Evolutionary conservation across 1,140 invertebrate genomes (phyloP), one percentile per base, ranked within the genome.

Genomic region (Tribolium castaneum): DNA sequence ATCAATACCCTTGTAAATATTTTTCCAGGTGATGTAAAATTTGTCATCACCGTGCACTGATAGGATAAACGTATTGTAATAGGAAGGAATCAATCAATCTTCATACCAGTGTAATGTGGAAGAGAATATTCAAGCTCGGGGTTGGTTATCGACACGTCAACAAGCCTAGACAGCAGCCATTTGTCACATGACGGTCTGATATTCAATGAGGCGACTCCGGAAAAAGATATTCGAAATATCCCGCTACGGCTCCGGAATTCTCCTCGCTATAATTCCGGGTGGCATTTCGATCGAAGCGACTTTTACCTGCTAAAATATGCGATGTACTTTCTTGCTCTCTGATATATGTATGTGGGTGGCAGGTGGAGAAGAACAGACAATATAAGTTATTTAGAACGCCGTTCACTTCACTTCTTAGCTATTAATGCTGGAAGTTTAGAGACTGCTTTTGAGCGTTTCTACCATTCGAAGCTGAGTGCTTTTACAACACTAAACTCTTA

Each of bases 211-310:
- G 70, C 70, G 71, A 62, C 77, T 54, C 14, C 77, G 70, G 71
- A 78, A 78, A 78, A 78, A 78, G 70, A 78, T 78, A 78, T 78
- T 78, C 73, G 70, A 78, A 78, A 78, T 78, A 78, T 78, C 62
- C 62, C 77, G 62, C 35, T 39, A 74, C 71, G 12, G 59, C 59
- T 22, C 52, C 54, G 77, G 71, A 78, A 78, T 73, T 71, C 77
- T 54, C 50, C n/a, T 71, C 54, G 72, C 77, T 59, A 78, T 78
- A 78, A 78, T 74, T 78, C 71, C 56, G 73, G 77, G 51, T 73
- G 71, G 51, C 70, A 78, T 78, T 78, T 66, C 77, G 77, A 78
- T 78, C 71, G 59, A 22, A 49, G 49, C 6, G 59, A 66, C 25
- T 66, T 62, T 66, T 66, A 66, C 59, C 30, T 66, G 3, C n/a